Evolutionary conservation across 1,140 invertebrate species (phyloP).

Genomic region (Heterodera carotae): DNA sequence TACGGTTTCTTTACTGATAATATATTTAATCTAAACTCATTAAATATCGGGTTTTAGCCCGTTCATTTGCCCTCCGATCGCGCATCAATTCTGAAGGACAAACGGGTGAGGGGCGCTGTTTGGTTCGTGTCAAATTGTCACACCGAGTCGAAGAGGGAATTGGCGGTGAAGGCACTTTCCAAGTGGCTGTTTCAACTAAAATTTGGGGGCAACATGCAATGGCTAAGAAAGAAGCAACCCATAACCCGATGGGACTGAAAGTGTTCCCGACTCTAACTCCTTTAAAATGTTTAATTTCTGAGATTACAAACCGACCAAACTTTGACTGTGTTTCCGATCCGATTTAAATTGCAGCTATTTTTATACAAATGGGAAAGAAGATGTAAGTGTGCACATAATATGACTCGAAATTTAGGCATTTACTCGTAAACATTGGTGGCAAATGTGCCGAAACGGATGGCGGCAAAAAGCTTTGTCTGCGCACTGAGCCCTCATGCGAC

Average conservation of each 20-base stretch:
- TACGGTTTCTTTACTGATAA: neutral
- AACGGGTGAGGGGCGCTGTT: slow-evolving; percentile 23
- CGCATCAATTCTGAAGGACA: slow-evolving; percentile 28
- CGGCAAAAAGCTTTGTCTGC: slow-evolving; percentile 34
- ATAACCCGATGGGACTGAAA: no score
- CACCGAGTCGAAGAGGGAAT: slow-evolving; percentile 44
- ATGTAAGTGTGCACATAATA: neutral
- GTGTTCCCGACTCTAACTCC: no score
- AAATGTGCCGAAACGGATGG: slow-evolving; percentile 35
- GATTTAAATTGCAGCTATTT: neutral
- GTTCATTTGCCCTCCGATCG: slow-evolving; percentile 26
- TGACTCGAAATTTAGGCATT: slow-evolving; percentile 34
- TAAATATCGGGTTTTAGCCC: slow-evolving; percentile 17
- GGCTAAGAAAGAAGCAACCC: no score
- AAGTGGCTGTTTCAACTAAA: no score
- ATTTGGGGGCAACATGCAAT: no score
- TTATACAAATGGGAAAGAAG: no score
- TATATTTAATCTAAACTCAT: neutral
- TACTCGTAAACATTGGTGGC: slow-evolving; percentile 47
- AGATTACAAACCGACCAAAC: no score
- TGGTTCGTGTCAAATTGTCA: slow-evolving; percentile 54
- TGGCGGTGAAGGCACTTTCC: slow-evolving; percentile 37
- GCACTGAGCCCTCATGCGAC: neutral
- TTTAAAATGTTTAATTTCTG: no score
- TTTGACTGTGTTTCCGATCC: no score